phyloP scores from a whole-genome alignment of 2,888 invertebrate species.

The Melikaiella ostensackeni region DNA sequence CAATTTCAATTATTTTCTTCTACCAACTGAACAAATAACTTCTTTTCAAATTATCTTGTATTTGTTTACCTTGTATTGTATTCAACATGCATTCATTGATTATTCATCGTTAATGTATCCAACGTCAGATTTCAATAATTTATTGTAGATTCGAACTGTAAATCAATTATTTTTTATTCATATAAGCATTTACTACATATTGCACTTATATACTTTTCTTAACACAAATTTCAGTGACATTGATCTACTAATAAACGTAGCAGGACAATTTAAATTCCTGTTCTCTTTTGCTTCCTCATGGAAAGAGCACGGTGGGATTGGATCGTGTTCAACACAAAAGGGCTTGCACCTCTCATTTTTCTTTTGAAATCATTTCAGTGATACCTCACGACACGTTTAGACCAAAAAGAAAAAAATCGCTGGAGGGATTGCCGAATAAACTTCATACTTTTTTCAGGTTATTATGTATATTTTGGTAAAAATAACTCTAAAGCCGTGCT shows the following conservation, averaged over 20 bases:
- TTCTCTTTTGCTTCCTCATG: too few relatives aligned
- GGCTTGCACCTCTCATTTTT: too few relatives aligned
- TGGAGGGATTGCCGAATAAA: too few relatives aligned
- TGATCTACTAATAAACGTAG: background rate
- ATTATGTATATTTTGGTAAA: too few relatives aligned
- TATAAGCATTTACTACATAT: background rate
- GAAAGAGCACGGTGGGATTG: too few relatives aligned
- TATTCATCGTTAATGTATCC: background rate
- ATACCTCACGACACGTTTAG: too few relatives aligned
- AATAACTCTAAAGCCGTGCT: too few relatives aligned
- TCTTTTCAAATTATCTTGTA: background rate
- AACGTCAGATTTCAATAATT: background rate
- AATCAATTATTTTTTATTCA: background rate
- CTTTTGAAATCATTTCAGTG: too few relatives aligned
- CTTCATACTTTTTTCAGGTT: too few relatives aligned
- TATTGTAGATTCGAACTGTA: background rate
- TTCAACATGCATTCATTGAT: background rate
- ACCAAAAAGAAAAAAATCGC: too few relatives aligned
- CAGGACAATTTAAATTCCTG: background rate
- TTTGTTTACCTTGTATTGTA: background rate
- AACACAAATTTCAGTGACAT: background rate
- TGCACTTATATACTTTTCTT: background rate
- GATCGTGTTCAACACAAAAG: too few relatives aligned
- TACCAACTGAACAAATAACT: background rate
- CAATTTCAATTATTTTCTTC: background rate